These are phyloP conservation scores for Euproctis similis DNA, from an alignment of 2,888 invertebrate genomes.

Conservation along the genomic window DNA sequence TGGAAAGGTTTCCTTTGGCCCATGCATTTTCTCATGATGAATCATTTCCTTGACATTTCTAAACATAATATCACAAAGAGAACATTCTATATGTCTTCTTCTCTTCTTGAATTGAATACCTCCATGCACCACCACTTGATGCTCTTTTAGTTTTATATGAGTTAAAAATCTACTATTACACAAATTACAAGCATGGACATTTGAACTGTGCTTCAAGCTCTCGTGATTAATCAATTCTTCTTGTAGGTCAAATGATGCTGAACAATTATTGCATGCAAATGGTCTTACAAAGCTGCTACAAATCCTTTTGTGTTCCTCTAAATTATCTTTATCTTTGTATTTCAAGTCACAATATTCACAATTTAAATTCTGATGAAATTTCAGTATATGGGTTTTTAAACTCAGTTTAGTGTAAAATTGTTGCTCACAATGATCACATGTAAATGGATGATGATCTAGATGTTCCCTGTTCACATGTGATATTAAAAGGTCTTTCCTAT, in stretches of 20 bases:
- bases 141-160: conserved; percentile 30
- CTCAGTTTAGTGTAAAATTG: conserved; percentile 44
- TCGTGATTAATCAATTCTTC: conserved; percentile 30
- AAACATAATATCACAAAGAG: conserved; percentile 36
- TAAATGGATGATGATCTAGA: conserved; percentile 43
- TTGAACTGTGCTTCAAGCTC: conserved; percentile 29
- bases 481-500: conserved; percentile 39
- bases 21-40: conserved; percentile 33
- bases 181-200: conserved; percentile 31
- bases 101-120: conserved; percentile 40
- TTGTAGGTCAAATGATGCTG: conserved; percentile 33
- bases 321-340: conserved; percentile 25
- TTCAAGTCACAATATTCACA: conserved; percentile 41
- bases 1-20: conserved; percentile 27
- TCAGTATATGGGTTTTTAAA: conserved; percentile 36
- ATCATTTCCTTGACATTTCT: conserved; percentile 33
- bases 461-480: conserved; percentile 45
- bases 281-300: conserved; percentile 29
- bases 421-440: conserved; percentile 38
- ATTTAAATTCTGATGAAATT: conserved; percentile 34
- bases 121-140: conserved; percentile 35
- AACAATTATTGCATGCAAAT: conserved; percentile 29
- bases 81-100: conserved; percentile 38
- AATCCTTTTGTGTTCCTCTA: conserved; percentile 27
- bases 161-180: conserved; percentile 37